Percentiles rank a stretch among this genome's conserved stretches.
phyloP scores from a whole-genome alignment of 2,888 invertebrate genomes.

The Callimorpha dominula region DNA sequence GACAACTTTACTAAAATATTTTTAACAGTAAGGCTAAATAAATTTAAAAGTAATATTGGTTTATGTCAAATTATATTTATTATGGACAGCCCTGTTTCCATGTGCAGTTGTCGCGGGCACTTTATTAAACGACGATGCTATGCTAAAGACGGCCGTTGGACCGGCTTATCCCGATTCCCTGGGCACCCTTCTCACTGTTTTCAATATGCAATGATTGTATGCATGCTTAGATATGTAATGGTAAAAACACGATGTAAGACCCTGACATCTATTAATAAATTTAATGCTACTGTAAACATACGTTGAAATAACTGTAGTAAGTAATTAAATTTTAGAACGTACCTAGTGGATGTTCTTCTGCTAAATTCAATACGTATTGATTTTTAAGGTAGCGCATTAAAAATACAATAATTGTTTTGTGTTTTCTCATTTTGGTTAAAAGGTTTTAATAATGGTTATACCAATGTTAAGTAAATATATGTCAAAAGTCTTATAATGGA shows the following conservation, averaged over 20 bases:
- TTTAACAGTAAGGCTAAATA: slow-evolving; percentile 18
- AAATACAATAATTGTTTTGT: neutral
- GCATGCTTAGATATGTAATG: slow-evolving; percentile 55
- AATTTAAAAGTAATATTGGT: slow-evolving; percentile 9
- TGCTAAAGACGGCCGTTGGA: slow-evolving; percentile 82
- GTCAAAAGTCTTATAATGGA: neutral
- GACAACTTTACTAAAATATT: slow-evolving; percentile 21
- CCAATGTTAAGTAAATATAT: neutral
- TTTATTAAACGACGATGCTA: slow-evolving; percentile 80
- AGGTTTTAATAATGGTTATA: neutral
- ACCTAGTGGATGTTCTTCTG: slow-evolving; percentile 5
- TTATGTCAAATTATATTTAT: slow-evolving; percentile 19
- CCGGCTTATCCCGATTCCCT: slow-evolving; percentile 83
- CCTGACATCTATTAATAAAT: slow-evolving; percentile 32
- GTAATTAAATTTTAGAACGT: slow-evolving; percentile 17
- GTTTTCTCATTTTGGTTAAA: neutral
- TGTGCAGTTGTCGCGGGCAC: slow-evolving; percentile 80
- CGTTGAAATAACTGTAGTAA: slow-evolving; percentile 4
- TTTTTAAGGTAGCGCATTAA: neutral
- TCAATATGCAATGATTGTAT: slow-evolving; percentile 74
- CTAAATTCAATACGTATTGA: neutral
- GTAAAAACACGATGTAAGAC: slow-evolving; percentile 31
- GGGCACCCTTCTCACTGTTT: slow-evolving; percentile 74
- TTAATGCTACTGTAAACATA: slow-evolving; percentile 7
- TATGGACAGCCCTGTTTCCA: slow-evolving; percentile 69